phyloP scores from a whole-genome alignment of 2,888 invertebrate genomes.

The Ashinkailepas kermadecensis region DNA sequence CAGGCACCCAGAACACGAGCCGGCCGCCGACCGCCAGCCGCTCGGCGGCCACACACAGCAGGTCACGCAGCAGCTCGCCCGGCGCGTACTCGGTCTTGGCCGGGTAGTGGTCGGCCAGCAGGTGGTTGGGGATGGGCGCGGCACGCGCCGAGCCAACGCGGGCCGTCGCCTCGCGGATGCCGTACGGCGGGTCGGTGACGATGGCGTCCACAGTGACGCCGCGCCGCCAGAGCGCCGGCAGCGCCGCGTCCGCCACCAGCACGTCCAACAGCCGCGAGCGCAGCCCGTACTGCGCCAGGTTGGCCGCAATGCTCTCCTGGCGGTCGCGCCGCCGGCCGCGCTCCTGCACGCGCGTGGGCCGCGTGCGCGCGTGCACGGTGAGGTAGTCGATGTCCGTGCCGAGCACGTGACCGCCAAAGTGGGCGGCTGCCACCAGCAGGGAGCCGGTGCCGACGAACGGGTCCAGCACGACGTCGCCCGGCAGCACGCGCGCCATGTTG shows the following conservation, averaged over 20 bases:
- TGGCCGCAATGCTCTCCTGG: conserved; percentile 80
- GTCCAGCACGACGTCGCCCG: conserved; percentile 73
- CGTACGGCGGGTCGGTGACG: conserved; percentile 97
- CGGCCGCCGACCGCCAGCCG: conserved; percentile 68
- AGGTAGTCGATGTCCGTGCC: conserved; percentile 92
- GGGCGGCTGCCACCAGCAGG: conserved; percentile 75
- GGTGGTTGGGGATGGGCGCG: conserved; percentile 35
- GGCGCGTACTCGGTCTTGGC: conserved; percentile 78
- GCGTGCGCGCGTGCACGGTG: conserved; percentile 79
- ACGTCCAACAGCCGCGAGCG: conserved; percentile 72
- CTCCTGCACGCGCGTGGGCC: conserved; percentile 57
- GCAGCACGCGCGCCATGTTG: conserved; percentile 72
- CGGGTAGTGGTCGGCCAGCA: conserved; percentile 48
- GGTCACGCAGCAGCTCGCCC: conserved; percentile 70
- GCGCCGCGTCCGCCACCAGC: conserved; percentile 83
- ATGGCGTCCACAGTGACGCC: conserved; percentile 75
- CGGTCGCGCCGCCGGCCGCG: conserved; percentile 38
- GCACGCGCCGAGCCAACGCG: conserved; percentile 41
- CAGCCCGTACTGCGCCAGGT: conserved; percentile 80
- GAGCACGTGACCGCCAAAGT: conserved; percentile 75
- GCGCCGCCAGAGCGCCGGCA: conserved; percentile 61
- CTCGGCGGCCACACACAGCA: conserved; percentile 71
- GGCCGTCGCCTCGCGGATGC: conserved; percentile 87
- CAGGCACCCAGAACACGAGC: conserved; percentile 92
- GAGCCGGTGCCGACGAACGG: conserved; percentile 79